Base-by-base conservation (phyloP, 2,113 vertebrate genomes). In the Rhynchomys soricoides region DNA sequence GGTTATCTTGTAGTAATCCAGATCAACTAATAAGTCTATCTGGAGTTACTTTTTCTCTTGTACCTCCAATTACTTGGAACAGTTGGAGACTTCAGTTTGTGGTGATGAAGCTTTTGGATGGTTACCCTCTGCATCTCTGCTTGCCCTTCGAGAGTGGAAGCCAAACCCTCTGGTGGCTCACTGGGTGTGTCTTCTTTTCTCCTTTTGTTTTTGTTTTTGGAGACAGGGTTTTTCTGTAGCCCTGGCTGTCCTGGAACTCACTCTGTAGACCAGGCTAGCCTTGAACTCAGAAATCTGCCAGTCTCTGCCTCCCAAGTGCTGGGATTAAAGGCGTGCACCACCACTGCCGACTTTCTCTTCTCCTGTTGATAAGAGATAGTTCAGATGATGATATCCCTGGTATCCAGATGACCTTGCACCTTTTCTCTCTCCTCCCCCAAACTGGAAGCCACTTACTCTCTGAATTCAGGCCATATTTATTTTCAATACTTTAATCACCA, bases 61-160 rank as follows among this genome's bases (percentile, higher is more conserved):
- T 97, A 87, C 93, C 97, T 98, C 95, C 91, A 55, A n/a, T 95
- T 98, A 97, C 82, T 26, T 93, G 96, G 87, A 97, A 95, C 93
- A 93, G 0, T 59, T 95, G 96, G 62, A 96, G 92, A 96, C 97
- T 86, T 86, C 85, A 9, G 15, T 82, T 92, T 90, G 79, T 95
- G 93, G 52, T 92, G 91, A 96, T 68, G 74, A 97, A 93, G 91
- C 92, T 93, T 73, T 31, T 57, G 70, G 91, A 74, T 74, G 24
- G 0, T 2, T 66, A 68, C 88, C 77, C 95, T 94, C 94, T 92
- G 97, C 96, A 74, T 97, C 74, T 85, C 89, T 94, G 96, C 81
- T 92, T 0, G 3, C 95, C 93, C 92, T 92, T 90, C 88, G 4
- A 45, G 90, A 95, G 31, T 66, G 97, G 96, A 83, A 97, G 79